These are phyloP conservation scores for honey bee (Apis mellifera) DNA, from an alignment of 1,140 invertebrate genomes.

Conservation along the genomic window Amel_HAv3.1 CM009931.2:18058001-18058500, in stretches of 20 bases:
- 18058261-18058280: background rate
- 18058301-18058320: conserved; percentile 16
- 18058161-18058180: no score
- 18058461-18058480: no score
- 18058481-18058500: no score
- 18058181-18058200: background rate
- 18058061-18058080: conserved; percentile 29
- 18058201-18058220: background rate
- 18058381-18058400: no score
- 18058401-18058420: no score
- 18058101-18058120: conserved; percentile 28
- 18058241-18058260: background rate
- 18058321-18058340: no score
- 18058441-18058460: no score
- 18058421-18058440: no score
- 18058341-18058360: no score
- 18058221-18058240: background rate
- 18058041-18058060: background rate
- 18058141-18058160: background rate
- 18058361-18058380: no score
- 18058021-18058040: no score
- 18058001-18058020: background rate
- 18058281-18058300: conserved; percentile 4
- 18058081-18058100: background rate
- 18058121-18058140: background rate